Evolutionary conservation across 2,113 vertebrate species (phyloP), one percentile per base, ranked within the genome.

Genomic region (Pontoporia blainvillei): DNA sequence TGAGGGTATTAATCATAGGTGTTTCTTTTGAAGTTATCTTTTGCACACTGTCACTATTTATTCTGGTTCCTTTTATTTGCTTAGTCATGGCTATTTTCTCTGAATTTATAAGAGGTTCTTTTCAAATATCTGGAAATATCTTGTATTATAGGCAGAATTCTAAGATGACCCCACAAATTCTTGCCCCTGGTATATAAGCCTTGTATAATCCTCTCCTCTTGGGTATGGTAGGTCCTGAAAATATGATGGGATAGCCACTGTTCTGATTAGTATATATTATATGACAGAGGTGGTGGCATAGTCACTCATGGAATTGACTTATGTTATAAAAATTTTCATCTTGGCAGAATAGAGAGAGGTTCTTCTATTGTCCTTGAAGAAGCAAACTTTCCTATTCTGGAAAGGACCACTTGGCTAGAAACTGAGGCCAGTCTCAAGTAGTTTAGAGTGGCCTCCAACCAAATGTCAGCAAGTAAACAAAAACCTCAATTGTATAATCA

Each of bases 1-100:
- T 72, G 27, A 3, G 6, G 8, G 34, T 85, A 73, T 44, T 79
- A 85, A 57, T 54, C 62, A 21, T 11, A 67, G 15, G 3, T 46
- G n/a, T 61, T 52, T 71, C 12, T 69, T 91, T 27, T 69, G 15
- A 44, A 61, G 6, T 15, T 88, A 54, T 54, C 44, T 83, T 84
- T 62, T 75, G 17, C 17, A 84, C 3, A 17, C 13, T 84, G 25
- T 54, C 10, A n/a, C 1, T 85, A 23, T 92, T 39, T 83, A 21
- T 49, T 75, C 31, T 81, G 11, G 52, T 86, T 92, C 7, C 83
- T 86, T 86, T 15, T 18, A 14, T 27, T 86, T 79, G 85, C 25
- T 62, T 57, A 69, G 36, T 82, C 3, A 41, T 31, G 82, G 27
- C 5, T 31, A 8, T 64, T 78, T 90, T 69, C 36, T 91, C 41